Evolutionary conservation across 2,888 invertebrate genomes (phyloP), one percentile per base, ranked within the genome.

Genomic region (Drosophila infuscata): DNA sequence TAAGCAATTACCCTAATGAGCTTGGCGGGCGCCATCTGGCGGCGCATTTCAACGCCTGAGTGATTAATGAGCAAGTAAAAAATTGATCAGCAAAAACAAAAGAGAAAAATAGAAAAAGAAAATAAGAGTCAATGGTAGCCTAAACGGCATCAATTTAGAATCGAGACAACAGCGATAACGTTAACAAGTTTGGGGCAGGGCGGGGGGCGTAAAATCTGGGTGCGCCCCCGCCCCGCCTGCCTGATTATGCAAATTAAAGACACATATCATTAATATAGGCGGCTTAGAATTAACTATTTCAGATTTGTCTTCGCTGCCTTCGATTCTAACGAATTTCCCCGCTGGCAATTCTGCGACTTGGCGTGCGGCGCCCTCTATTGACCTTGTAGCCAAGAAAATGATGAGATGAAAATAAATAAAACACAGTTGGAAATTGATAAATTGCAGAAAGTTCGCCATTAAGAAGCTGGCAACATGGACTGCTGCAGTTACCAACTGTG

Each of bases 41-140:
- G 88, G 78, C 78, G 79, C 62, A 76, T 81, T 83, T 91, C 90
- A 89, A 81, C 89, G 91, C 85, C 81, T 82, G 74, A 81, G 79
- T 90, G 91, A 90, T 90, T 90, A 90, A 91, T 91, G 88, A 88
- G 73, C 73, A 62, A 57, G 79, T 74, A 83, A 66, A 70, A 83
- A 86, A 83, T 79, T 84, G 84, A 84, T 83, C 87, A 66, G 29
- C 29, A 30, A 43, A 57, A 71, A 60, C 66, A 53, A 64, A 56
- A 52, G n/a, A 41, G 8, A 52, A 17, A 60, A 20, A 64, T 52
- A 52, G n/a, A 41, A 7, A 46, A 17, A 60, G 20, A 64, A 69
- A 66, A 68, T 30, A 46, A 35, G 49, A 63, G 61, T 60, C 59
- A 63, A 41, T 68, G 48, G 56, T 57, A 51, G 59, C 53, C 79